Base-by-base conservation (phyloP, 1,140 invertebrate genomes). In the Caenorhabditis remanei region DNA sequence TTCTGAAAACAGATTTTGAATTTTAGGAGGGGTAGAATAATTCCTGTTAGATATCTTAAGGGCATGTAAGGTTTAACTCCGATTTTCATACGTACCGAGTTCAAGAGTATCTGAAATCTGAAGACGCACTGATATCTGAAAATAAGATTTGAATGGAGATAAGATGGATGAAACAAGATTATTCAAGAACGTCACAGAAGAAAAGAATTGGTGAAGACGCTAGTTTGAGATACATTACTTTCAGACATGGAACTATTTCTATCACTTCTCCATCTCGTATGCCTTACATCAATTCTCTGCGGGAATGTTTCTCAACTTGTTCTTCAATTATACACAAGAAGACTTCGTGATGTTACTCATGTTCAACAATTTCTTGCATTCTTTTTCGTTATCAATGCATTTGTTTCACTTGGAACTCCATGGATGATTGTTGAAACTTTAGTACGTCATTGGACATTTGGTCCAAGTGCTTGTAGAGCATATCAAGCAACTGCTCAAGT, bases 321-420 rank as follows among this genome's bases (percentile, higher is more conserved):
- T 8, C n/a, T 75, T 3, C 67, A 75, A 46, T n/a, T 75, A n/a
- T 75, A 75, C 43, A 75, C 67, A 13, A 75, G 67, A 75, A 43
- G 67, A 32, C 19, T 75, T 19, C 67, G 67, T 46, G 67, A 75
- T 75, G 14, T 19, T 19, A 75, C 67, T 48, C 67, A 75, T 48
- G 67, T 75, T 48, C 67, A 75, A 13, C 41, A 75, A 9, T 75
- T 75, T 46, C 67, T 75, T 75, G 67, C 67, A 0, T 75, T 75
- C n/a, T 75, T 75, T 41, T 75, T 75, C n/a, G 19, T 75, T 7
- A 48, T 48, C n/a, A 75, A 75, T n/a, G 67, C 67, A 75, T 75
- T 75, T 48, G 67, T 75, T 19, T 75, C 67, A n/a, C 67, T 75
- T n/a, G 67, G 67, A 75, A 75, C 43, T 46, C 67, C 67, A 9